Conservation (phyloP, 2,113 vertebrate species). For the Lethenteron camtschaticum region DNA sequence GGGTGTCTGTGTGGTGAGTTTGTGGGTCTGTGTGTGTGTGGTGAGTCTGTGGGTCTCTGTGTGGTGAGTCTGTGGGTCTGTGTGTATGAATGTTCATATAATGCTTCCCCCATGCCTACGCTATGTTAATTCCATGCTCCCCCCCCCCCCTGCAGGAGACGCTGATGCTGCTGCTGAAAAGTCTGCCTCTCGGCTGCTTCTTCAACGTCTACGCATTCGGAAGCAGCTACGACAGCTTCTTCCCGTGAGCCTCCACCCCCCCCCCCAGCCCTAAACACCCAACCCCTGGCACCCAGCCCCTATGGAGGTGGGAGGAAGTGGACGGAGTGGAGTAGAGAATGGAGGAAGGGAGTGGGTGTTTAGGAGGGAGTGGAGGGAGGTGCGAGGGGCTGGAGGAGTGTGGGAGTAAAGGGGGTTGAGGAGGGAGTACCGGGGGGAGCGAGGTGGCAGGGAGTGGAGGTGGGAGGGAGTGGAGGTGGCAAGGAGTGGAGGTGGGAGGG, state of each 20-base stretch:
- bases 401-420: conserved; percentile 11
- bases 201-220: conserved; percentile 59
- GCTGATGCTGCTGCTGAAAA: conserved; percentile 40
- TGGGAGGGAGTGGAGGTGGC: conserved; percentile 15
- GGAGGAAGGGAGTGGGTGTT: neutral
- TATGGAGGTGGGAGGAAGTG: too few species aligned
- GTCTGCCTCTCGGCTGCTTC: conserved; percentile 45
- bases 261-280: neutral
- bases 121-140: neutral
- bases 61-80: too few species aligned
- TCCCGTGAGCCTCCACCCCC: conserved; percentile 19
- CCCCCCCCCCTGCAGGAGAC: conserved; percentile 23
- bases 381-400: too few species aligned
- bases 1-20: too few species aligned
- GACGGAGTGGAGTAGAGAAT: too few species aligned
- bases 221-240: conserved; percentile 20
- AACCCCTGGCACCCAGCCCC: too few species aligned
- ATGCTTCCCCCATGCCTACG: too few species aligned
- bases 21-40: too few species aligned
- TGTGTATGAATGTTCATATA: too few species aligned
- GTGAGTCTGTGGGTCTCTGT: too few species aligned
- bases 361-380: neutral
- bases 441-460: conserved; percentile 12
- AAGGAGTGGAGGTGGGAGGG: too few species aligned
- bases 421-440: conserved; percentile 31